phyloP scores from a whole-genome alignment of 2,113 vertebrate genomes.

The Cebidichthys violaceus region DNA sequence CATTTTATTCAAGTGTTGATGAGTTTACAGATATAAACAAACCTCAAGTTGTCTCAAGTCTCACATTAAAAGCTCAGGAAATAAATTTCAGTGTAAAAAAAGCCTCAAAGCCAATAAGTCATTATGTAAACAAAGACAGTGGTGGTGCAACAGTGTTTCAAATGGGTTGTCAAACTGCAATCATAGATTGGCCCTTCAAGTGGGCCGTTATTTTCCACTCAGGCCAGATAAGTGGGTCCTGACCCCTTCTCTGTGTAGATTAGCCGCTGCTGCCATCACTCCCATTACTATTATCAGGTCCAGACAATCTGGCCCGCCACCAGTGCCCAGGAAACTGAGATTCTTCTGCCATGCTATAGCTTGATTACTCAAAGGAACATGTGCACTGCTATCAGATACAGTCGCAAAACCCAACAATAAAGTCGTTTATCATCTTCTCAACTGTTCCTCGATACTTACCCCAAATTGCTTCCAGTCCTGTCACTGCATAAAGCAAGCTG shows the following conservation, averaged over 20 bases:
- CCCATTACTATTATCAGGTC: slow-evolving; percentile 74
- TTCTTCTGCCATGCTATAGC: slow-evolving; percentile 57
- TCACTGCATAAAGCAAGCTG: slow-evolving; percentile 58
- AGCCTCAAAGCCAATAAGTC: slow-evolving; percentile 17
- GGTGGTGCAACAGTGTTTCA: slow-evolving; percentile 28
- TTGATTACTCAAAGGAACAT: slow-evolving; percentile 79
- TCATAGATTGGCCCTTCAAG: slow-evolving; percentile 50
- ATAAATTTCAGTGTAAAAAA: slow-evolving; percentile 37
- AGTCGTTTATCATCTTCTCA: slow-evolving; percentile 71
- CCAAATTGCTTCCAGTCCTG: slow-evolving; percentile 79
- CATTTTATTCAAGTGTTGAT: slow-evolving; percentile 46
- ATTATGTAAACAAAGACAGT: slow-evolving; percentile 41
- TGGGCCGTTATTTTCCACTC: slow-evolving; percentile 71
- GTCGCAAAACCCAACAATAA: slow-evolving; percentile 58
- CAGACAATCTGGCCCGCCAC: slow-evolving; percentile 71
- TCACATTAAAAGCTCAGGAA: slow-evolving; percentile 56
- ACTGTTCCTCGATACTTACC: slow-evolving; percentile 50
- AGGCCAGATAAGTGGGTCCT: slow-evolving; percentile 70
- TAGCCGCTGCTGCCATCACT: slow-evolving; percentile 66
- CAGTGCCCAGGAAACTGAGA: slow-evolving; percentile 67
- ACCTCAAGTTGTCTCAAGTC: slow-evolving; percentile 23
- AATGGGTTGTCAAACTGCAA: slow-evolving; percentile 32
- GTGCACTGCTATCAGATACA: slow-evolving; percentile 69
- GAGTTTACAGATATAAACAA: slow-evolving; percentile 44
- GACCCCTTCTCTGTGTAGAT: slow-evolving; percentile 69